Evolutionary conservation across 2,113 vertebrate genomes (phyloP).

Genomic region (Elanus axillaris): DNA sequence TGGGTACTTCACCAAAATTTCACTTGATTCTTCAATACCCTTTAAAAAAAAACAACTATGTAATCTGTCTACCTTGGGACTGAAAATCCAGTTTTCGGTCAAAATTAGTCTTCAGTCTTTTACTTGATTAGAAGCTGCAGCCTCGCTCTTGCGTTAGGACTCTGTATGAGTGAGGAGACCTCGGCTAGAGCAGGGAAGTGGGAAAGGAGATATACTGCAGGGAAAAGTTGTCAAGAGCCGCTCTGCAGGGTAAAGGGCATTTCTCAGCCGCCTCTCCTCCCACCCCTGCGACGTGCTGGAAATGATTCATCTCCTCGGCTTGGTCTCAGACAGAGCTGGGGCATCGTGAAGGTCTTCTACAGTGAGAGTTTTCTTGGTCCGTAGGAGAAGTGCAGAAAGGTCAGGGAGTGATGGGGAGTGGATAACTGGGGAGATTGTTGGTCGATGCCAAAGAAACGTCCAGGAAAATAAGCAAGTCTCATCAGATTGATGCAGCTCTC

Average conservation of each 20-base stretch:
- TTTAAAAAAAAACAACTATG: neutral
- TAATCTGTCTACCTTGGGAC: neutral
- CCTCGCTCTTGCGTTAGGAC: neutral
- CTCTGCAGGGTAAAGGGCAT: neutral
- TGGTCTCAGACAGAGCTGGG: neutral
- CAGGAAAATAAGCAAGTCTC: neutral
- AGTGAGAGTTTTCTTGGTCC: neutral
- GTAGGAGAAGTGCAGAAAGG: neutral
- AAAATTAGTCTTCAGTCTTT: neutral
- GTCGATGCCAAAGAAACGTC: neutral
- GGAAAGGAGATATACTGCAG: neutral
- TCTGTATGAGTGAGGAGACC: neutral
- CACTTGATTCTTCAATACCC: neutral
- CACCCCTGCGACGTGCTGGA: neutral
- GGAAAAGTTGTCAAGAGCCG: neutral
- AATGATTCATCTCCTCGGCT: neutral
- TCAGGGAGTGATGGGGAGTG: neutral
- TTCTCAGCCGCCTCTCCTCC: neutral
- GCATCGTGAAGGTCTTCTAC: neutral
- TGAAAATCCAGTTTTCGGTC: neutral
- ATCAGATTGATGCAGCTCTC: neutral
- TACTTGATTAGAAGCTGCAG: neutral
- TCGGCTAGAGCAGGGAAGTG: neutral
- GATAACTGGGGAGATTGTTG: neutral
- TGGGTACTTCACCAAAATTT: neutral